Base-by-base conservation (phyloP, 2,888 invertebrate species). In the Drosophila peninsularis region DNA sequence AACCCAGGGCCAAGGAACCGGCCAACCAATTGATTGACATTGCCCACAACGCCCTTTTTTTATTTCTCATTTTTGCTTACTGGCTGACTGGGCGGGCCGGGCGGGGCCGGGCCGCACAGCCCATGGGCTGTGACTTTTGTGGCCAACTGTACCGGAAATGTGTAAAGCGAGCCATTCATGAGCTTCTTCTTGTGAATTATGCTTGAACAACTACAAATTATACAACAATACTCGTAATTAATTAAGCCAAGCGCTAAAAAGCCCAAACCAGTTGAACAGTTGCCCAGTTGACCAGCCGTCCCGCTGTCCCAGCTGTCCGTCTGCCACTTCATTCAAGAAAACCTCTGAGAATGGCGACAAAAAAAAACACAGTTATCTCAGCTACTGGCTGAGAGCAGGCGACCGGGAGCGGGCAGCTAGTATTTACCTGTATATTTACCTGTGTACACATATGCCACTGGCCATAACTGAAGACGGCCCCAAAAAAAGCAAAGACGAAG, bases 21-120 rank as follows among this genome's bases (percentile, higher is more conserved):
- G 44, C 63, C 78, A 80, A 81, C 88, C 88, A 79, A 88, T 88
- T 88, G 88, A 88, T 88, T 88, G 88, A 89, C 88, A 84, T 79
- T 87, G 80, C 82, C 78, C 82, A 88, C 71, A 84, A 90, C 88
- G 88, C 88, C 90, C 87, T 81, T 82, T 87, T 77, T 52, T 39
- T 42, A 17, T 42, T 52, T 42, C 30, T 21, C 11, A 60, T 62
- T 50, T 30, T 19, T 49, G 55, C 36, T 55, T 62, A 47, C 41
- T n/a, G 52, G 63, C 58, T 58, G 55, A 74, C 56, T 69, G 72
- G 74, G 72, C 76, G 27, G 27, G 27, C 27, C 27, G 75, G 72
- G 62, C 65, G 44, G 27, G 27, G 27, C 27, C 27, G 75, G 72
- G 62, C 65, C 47, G 37, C 44, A 62, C 44, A 62, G 66, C 69